Base-by-base conservation (phyloP, 1,140 invertebrate species). In the Megalopta genalis region DNA sequence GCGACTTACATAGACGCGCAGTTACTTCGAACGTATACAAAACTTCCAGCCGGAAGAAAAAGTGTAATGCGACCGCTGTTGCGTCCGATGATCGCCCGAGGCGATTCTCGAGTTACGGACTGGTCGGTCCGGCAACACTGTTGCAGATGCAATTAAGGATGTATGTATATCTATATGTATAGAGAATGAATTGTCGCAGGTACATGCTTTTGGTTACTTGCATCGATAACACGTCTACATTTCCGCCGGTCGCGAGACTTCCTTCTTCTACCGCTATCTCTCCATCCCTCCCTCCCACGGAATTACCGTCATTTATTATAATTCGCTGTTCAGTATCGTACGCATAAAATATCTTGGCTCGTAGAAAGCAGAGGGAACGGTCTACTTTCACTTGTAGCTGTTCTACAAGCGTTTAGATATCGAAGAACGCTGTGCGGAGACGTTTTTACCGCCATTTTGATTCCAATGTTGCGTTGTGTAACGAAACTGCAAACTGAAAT, bases 131-230 rank as follows among this genome's bases (percentile, higher is more conserved):
- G 76, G 59, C 74, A 69, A 70, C 60, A 49, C 71, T 14, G 57
- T n/a, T 37, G 60, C 77, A 52, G 49, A 75, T 25, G 52, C 75
- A 80, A 85, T 85, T 85, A 85, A 83, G 83, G 75, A 80, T 60
- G 71, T 72, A 85, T 80, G 57, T 80, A 39, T 71, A 85, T 80
- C 63, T 80, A 39, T 71, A 63, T 57, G 57, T n/a, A n/a, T n/a
- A n/a, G n/a, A n/a, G 71, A 83, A 76, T 80, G 77, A 80, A 80
- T 67, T 66, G 81, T 69, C 72, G 46, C 49, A 60, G 54, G 46
- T 27, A 71, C 49, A n/a, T n/a, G n/a, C n/a, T n/a, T n/a, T 65
- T 2, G 46, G 77, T 62, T 52, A 52, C 32, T 57, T 66, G 21
- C 21, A 23, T 21, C 25, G 57, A 64, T 75, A 68, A 75, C 80